A percentile compares a stretch with the other conserved stretches of the same genome.
Conservation (phyloP, 1,140 invertebrate genomes). For the Vanessa atalanta region DNA sequence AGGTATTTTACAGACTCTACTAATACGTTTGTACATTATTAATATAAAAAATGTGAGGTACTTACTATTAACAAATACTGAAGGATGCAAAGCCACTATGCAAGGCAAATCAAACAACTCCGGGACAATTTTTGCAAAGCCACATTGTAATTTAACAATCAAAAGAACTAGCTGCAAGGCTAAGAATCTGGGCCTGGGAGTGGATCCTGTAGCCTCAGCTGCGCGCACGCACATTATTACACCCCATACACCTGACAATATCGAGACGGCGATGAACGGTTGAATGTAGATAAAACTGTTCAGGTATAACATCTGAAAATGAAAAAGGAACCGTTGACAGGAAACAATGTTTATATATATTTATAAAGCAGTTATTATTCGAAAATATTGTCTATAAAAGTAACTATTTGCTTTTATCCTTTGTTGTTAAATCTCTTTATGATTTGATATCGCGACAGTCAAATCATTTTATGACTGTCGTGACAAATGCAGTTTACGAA, state of each 20-base stretch:
- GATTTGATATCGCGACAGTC: neutral
- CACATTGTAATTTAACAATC: conserved; percentile 81
- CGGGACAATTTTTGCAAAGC: conserved; percentile 73
- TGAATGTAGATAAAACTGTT: conserved; percentile 83
- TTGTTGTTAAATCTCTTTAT: neutral
- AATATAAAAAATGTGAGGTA: conserved; percentile 16
- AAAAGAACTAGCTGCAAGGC: conserved; percentile 80
- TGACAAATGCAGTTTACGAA: neutral
- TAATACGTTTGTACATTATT: too few relatives aligned
- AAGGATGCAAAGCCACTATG: conserved; percentile 70
- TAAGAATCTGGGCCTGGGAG: conserved; percentile 75
- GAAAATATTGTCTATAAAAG: neutral
- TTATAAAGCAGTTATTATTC: neutral
- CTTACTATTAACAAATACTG: conserved; percentile 73
- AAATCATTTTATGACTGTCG: neutral
- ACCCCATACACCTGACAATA: conserved; percentile 84
- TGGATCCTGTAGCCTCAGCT: conserved; percentile 70
- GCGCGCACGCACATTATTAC: conserved; percentile 82
- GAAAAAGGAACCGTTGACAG: neutral
- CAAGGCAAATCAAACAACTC: conserved; percentile 77
- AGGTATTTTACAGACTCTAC: too few relatives aligned
- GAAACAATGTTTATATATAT: neutral
- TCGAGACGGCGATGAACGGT: conserved; percentile 82
- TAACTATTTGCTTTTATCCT: neutral
- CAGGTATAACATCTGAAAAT: conserved; percentile 82